Base-by-base conservation (phyloP, 1,140 invertebrate genomes). In the Eumaeus atala region DNA sequence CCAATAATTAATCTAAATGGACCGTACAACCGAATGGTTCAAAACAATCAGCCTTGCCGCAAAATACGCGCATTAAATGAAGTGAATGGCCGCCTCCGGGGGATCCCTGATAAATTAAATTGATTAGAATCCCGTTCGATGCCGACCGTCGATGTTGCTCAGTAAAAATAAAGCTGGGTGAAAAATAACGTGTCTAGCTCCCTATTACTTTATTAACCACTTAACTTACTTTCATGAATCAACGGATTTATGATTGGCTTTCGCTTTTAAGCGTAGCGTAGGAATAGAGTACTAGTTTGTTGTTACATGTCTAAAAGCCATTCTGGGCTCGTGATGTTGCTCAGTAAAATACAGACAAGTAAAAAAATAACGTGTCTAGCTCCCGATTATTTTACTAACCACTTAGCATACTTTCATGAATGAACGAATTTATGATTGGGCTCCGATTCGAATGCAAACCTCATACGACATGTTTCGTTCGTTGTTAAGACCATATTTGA, bases 21-120 rank as follows among this genome's bases (percentile, higher is more conserved):
- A 84, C 81, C 83, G 81, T 84, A 82, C 78, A 87, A 73, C 74
- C 74, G 84, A 84, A 84, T 84, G 84, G 77, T 84, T 84, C 79
- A 87, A 87, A 87, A 87, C 84, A 87, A 87, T 87, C 81, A 81
- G 75, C 78, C 71, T 71, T 71, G 77, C 81, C 81, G 78, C 81
- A 87, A 87, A 87, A 87, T 87, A 87, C 78, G 81, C 80, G 81
- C 84, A 87, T 84, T 87, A 87, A 87, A 87, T 84, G 84, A 87
- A 84, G 79, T 84, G 81, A 84, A 87, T 84, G 80, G 77, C 74
- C 74, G 83, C 80, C 79, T 82, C 78, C 59, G 67, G 81, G 21
- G 84, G 79, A 84, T 82, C 76, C 83, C 83, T 77, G 83, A 87
- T 87, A 87, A 87, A 87, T 87, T 87, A 87, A 87, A 87, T 87